Base-by-base conservation (phyloP, 1,140 invertebrate genomes). In the Patella vulgata region DNA sequence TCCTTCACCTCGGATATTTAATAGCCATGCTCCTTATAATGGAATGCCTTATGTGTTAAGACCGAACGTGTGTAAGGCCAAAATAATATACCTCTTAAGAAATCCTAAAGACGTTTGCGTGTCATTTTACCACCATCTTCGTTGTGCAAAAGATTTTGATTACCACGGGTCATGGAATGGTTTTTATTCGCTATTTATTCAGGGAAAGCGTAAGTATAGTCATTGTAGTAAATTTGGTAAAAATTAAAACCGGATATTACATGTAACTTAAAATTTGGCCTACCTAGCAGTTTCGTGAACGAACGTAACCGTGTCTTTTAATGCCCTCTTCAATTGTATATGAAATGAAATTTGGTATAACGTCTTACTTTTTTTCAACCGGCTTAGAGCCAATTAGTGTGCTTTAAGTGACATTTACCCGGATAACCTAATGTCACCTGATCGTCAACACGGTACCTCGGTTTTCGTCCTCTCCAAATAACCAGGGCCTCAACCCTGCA, bases 51-150 rank as follows among this genome's bases (percentile, higher is more conserved):
- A 64, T 21, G 67, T 63, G n/a, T 44, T 66, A 11, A 40, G 27
- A 28, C 31, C 6, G 4, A 59, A 52, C 54, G 30, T 40, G 27
- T 46, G n/a, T n/a, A 36, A 36, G 33, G 14, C 33, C 36, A 75
- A 71, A 40, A 75, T 73, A n/a, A 11, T 77, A 0, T 70, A 73
- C 28, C 25, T 73, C 2, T 19, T 73, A 4, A 57, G 75, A 14
- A 77, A 77, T 53, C 75, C 75, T 0, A 77, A 75, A 61, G 75
- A 77, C 33, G 64, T 75, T 1, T 70, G 59, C 6, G 75, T 77
- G 12, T 75, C 73, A 19, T 74, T 63, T 48, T 77, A 71, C 43
- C 66, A 73, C 36, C 74, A 77, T 28, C 59, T 66, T 30, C 60
- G 28, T 12, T 61, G 57, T 3, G 40, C 70, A 19, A n/a, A 14